These are phyloP conservation scores for Leptinotarsa rubiginosa DNA, from an alignment of 2,888 invertebrate genomes.

Conservation along the genomic window DNA sequence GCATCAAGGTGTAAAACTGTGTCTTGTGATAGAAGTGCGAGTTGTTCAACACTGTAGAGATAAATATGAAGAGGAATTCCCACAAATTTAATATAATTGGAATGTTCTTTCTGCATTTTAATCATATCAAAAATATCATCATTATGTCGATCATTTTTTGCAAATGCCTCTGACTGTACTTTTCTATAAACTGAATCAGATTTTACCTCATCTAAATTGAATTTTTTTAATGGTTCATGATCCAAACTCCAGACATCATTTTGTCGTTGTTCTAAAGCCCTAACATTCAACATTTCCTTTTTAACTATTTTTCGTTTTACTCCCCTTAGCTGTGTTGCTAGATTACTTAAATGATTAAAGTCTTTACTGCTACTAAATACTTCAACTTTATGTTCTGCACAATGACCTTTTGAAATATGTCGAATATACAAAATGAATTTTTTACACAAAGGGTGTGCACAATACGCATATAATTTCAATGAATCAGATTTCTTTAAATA, in stretches of 20 bases:
- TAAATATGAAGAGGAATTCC: slow-evolving; percentile 42
- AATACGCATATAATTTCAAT: slow-evolving; percentile 20
- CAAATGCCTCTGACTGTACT: slow-evolving; percentile 38
- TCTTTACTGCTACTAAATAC: too few relatives aligned
- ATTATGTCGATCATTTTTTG: slow-evolving; percentile 33
- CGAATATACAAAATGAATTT: slow-evolving; percentile 6
- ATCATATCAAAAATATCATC: too few relatives aligned
- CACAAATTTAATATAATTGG: slow-evolving; percentile 45
- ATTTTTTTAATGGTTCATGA: background rate
- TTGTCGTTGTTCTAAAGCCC: slow-evolving; percentile 14
- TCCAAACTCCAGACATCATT: slow-evolving; percentile 10
- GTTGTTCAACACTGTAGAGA: slow-evolving; percentile 42
- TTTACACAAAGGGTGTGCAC: slow-evolving; percentile 17
- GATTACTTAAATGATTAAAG: slow-evolving; percentile 5
- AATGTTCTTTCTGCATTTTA: slow-evolving; percentile 42
- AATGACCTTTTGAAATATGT: slow-evolving; percentile 1
- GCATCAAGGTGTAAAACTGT: slow-evolving; percentile 44
- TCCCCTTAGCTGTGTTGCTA: slow-evolving; percentile 10
- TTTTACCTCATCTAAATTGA: slow-evolving; percentile 36
- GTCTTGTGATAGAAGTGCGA: slow-evolving; percentile 20
- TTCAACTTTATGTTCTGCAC: slow-evolving; percentile 1
- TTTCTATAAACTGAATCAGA: slow-evolving; percentile 39
- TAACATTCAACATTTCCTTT: slow-evolving; percentile 12
- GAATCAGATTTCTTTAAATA: slow-evolving; percentile 19
- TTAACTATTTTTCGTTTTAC: slow-evolving; percentile 13